Evolutionary conservation across 2,113 vertebrate genomes (phyloP), one percentile per base, ranked within the genome.

Genomic region (Varanus salvator): DNA sequence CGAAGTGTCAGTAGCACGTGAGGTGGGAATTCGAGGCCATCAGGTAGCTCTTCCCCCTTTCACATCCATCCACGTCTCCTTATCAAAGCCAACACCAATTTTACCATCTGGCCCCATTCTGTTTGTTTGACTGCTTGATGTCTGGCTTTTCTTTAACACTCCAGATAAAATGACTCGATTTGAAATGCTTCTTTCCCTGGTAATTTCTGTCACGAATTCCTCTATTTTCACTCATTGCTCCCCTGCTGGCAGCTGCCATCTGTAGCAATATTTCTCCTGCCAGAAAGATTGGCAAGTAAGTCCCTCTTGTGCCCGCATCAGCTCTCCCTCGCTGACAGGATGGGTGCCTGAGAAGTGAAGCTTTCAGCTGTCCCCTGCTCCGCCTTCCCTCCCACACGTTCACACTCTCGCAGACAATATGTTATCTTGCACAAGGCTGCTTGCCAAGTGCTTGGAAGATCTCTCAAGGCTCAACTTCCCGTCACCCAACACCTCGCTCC

Each of bases 181-280:
- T 89, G 91, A 94, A 95, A 82, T 0, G 44, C 81, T 88, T 91
- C 92, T 88, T 74, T 80, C 76, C 54, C 75, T 86, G 80, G 4
- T 94, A 90, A 95, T 95, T 95, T 94, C 94, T 93, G 90, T 93
- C 95, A 87, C 91, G 89, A 90, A 92, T 95, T 96, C 92, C 92
- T 95, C 95, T 95, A 93, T 82, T 96, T 96, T 92, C 87, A 85
- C 93, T 93, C 91, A 91, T 93, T 21, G 74, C 91, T 95, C 95
- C 86, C 96, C 94, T 95, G 93, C 96, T 96, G 93, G 93, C 94
- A 94, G 93, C 92, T 95, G 94, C 95, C 96, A 96, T 96, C 93
- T 94, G 96, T 95, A 95, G 94, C 93, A 93, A 52, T 95, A 95
- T 96, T 90, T 89, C 87, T 92, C 87, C 94, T 96, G 95, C 95